Evolutionary conservation across 2,113 vertebrate species (phyloP), one percentile per base, ranked within the genome.

Genomic region (Aphelocoma coerulescens): DNA sequence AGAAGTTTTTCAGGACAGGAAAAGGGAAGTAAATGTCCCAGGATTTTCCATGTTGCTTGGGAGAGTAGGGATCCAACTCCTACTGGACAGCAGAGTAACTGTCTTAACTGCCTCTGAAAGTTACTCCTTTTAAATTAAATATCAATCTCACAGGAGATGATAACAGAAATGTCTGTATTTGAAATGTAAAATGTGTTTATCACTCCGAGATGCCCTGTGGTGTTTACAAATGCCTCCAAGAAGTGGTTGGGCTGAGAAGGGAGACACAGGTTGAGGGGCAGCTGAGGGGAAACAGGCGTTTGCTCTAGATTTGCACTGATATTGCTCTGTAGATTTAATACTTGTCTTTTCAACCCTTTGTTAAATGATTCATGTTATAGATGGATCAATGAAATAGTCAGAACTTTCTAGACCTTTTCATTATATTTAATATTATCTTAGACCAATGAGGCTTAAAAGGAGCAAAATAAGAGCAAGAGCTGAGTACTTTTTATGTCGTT

Each of bases 211-310:
- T 33, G 28, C 6, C 8, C 18, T 48, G 30, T 5, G 2, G 51
- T 3, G 6, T 35, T 89, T 46, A 43, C 17, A 62, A 66, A 67
- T 48, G 11, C 6, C 14, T 41, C 21, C n/a, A n/a, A 68, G 9
- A 21, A 41, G 20, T 8, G 10, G 9, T 2, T 0, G 9, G 33
- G 18, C 4, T 15, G 18, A 10, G 26, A 35, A 16, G 30, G 5
- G n/a, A 10, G 10, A 16, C 26, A 16, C 9, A 51, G 37, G 9
- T 7, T 62, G 22, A 75, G 27, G 30, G 43, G 16, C 19, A 63
- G 22, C 49, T 59, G 55, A 41, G 48, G 13, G 35, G 20, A 33
- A 87, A 19, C 7, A 69, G 30, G 43, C 7, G 5, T 18, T 37
- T 61, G 8, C 37, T 75, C 35, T 51, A 24, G 35, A 48, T 81